Evolutionary conservation across 2,797 vertebrate genomes (phyloP).

Genomic region (Choloepus didactylus): DNA sequence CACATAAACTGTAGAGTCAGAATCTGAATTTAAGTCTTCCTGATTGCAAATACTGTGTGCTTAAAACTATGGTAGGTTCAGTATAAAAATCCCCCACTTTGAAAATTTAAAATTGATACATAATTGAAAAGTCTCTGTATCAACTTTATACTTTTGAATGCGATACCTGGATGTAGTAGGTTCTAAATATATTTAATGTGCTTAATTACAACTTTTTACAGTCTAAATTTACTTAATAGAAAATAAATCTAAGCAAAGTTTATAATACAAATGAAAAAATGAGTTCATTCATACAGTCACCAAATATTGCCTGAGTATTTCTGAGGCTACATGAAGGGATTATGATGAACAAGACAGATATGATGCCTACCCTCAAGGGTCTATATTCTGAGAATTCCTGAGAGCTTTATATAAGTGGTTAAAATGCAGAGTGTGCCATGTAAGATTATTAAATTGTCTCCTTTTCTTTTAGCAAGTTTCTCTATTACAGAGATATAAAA

Average conservation of each 20-base stretch:
- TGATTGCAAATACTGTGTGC: background rate
- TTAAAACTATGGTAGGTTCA: background rate
- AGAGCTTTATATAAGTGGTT: background rate
- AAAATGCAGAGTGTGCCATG: background rate
- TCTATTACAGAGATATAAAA: background rate
- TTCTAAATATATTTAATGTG: background rate
- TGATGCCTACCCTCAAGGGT: background rate
- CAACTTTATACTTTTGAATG: background rate
- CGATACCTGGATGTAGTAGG: background rate
- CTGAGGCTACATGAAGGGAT: background rate
- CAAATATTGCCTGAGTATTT: background rate
- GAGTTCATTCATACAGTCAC: background rate
- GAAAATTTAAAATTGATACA: background rate
- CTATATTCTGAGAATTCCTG: background rate
- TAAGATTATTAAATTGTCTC: background rate
- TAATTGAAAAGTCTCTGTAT: background rate
- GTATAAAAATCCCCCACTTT: background rate
- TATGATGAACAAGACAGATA: background rate
- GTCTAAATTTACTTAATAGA: background rate
- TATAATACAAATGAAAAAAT: background rate
- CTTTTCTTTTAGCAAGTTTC: background rate
- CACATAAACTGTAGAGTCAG: background rate
- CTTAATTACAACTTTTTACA: background rate
- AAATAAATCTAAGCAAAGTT: background rate
- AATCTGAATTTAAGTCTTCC: background rate